These are phyloP conservation scores for Drosophila asahinai DNA, from an alignment of 1,140 invertebrate genomes.

Conservation along the genomic window DNA sequence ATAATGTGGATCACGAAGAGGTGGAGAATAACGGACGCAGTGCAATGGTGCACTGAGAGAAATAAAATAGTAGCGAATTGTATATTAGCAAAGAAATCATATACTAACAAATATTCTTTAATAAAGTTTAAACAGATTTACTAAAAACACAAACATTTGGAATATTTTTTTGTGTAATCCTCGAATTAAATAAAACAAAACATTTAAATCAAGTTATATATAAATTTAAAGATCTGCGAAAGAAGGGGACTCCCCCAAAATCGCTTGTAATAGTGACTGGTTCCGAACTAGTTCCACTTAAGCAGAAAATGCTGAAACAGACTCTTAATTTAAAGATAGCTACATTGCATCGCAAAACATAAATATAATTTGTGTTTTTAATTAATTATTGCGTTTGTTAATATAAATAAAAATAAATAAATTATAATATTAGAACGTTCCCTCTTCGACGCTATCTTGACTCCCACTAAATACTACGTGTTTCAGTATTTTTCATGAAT, in stretches of 20 bases:
- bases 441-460: background rate
- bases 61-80: background rate
- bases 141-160: background rate
- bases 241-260: too few relatives aligned
- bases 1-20: conserved; percentile 66
- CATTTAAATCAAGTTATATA: background rate
- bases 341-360: background rate
- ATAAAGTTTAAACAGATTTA: background rate
- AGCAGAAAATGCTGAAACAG: background rate
- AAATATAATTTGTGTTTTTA: background rate
- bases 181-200: background rate
- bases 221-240: too few relatives aligned
- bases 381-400: background rate
- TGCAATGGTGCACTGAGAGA: conserved; percentile 36
- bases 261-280: too few relatives aligned
- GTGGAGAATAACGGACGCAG: conserved; percentile 12
- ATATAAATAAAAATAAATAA: too few relatives aligned
- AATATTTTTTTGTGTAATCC: too few relatives aligned
- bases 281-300: too few relatives aligned
- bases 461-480: background rate
- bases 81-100: background rate
- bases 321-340: background rate
- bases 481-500: background rate
- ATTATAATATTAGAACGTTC: too few relatives aligned
- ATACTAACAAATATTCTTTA: background rate